Base-by-base conservation (phyloP, 2,113 vertebrate genomes). In the Rattus rattus region DNA sequence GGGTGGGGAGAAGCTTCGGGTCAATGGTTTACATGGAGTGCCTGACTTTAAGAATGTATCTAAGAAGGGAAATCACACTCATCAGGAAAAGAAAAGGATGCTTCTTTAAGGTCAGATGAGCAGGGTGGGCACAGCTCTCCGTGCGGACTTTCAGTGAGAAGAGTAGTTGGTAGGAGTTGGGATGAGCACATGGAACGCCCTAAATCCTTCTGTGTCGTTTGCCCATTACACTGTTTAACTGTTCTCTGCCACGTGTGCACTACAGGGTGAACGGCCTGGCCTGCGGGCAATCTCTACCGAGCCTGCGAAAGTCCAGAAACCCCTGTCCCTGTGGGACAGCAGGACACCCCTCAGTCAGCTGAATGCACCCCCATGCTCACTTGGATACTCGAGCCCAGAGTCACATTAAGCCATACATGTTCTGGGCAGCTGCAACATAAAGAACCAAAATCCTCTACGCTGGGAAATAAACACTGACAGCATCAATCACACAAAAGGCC, bases 371-470 rank as follows among this genome's bases (percentile, higher is more conserved):
- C 0, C 3, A 49, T 16, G 26, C 75, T 79, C 83, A 75, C 2
- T 28, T 72, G n/a, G 88, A 63, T 69, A 52, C n/a, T 1, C 75
- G 63, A 85, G 59, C 61, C 65, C 75, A 77, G 52, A 92, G 54
- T 85, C 20, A 3, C 49, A 84, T 67, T 39, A 33, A 83, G 61
- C 67, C 77, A 89, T 13, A 91, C 33, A 73, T 12, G 72, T 22
- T 76, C 65, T 80, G 69, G 12, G 30, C 75, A 67, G 73, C 59
- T 95, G 61, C 33, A 91, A 79, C 95, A 73, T 90, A 63, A 86
- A 89, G 28, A 80, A 63, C 6, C 36, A 20, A 94, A 90, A 90
- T 83, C 54, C 17, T 77, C 80, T 33, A 75, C 4, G 24, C 33
- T 24, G 39, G 63, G 20, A 75, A 67, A 80, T 26, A n/a, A 77